A percentile compares a stretch with the other conserved stretches of the same genome.
Conservation (phyloP, 2,888 invertebrate genomes). For the Ormyrus nitidulus region DNA sequence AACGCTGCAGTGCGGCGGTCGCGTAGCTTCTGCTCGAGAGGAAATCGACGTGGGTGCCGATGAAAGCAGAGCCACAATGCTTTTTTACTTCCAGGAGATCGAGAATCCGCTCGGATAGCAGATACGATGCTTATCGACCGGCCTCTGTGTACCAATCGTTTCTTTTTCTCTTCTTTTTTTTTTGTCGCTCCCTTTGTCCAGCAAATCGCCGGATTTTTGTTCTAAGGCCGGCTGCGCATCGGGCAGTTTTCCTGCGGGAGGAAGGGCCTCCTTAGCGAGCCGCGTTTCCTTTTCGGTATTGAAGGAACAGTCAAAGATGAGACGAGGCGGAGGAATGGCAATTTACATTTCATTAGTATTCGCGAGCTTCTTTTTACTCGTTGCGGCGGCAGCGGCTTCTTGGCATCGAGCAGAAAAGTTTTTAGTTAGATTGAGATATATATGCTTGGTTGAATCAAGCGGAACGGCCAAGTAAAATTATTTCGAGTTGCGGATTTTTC, state of each 20-base stretch:
- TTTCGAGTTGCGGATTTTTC: too few species aligned
- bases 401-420: too few species aligned
- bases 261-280: neutral
- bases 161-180: slow-evolving; percentile 25
- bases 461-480: too few species aligned
- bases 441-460: too few species aligned
- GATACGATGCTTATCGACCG: slow-evolving; percentile 55
- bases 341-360: slow-evolving; percentile 37
- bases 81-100: slow-evolving; percentile 14
- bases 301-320: neutral
- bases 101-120: slow-evolving; percentile 26
- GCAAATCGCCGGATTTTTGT: slow-evolving; percentile 47
- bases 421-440: too few species aligned
- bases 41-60: slow-evolving; percentile 47
- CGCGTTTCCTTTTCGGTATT: slow-evolving; percentile 11
- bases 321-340: neutral
- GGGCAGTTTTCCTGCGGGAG: neutral
- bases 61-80: slow-evolving; percentile 50
- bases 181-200: slow-evolving; percentile 26
- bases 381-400: too few species aligned
- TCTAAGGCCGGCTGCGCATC: slow-evolving; percentile 24
- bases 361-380: too few species aligned
- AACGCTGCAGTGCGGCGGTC: slow-evolving; percentile 28
- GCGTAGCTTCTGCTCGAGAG: neutral
- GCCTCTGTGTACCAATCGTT: neutral